Percentiles rank a stretch among this genome's conserved stretches.
Evolutionary conservation across 2,797 vertebrate genomes (phyloP).

Genomic region (Eleutherodactylus coqui): DNA sequence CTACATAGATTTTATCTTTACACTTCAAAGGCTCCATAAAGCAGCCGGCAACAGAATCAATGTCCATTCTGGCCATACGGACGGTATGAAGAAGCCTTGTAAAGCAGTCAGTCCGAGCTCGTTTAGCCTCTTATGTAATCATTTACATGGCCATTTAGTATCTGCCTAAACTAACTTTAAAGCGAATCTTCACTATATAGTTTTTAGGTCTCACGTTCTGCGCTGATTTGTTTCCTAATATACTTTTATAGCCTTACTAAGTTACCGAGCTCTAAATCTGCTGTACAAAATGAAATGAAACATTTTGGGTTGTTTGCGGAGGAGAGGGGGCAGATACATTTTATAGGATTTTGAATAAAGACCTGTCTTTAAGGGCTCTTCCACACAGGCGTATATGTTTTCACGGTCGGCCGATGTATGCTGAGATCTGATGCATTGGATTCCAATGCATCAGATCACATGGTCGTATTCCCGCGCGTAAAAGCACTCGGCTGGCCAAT

Average conservation of each 20-base stretch:
- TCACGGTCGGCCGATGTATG: too few relatives aligned
- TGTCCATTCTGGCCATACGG: background rate
- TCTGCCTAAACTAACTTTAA: background rate
- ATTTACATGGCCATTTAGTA: background rate
- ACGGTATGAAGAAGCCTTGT: background rate
- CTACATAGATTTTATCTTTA: background rate
- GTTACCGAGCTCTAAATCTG: background rate
- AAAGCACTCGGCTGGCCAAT: too few relatives aligned
- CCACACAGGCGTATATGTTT: too few relatives aligned
- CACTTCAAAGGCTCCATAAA: background rate
- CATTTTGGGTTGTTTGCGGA: too few relatives aligned
- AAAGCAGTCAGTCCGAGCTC: background rate
- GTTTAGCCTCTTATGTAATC: background rate
- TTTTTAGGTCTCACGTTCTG: background rate
- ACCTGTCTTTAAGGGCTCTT: too few relatives aligned
- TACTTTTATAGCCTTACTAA: background rate
- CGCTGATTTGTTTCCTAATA: background rate
- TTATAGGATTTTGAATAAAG: too few relatives aligned
- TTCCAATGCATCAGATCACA: too few relatives aligned
- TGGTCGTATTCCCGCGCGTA: too few relatives aligned
- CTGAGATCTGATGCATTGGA: too few relatives aligned
- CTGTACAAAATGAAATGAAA: too few relatives aligned
- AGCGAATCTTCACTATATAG: background rate
- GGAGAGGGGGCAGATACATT: too few relatives aligned
- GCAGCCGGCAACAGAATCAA: background rate